These are phyloP conservation scores for Tympanuchus pallidicinctus DNA, from an alignment of 2,113 vertebrate species.

Conservation along the genomic window DNA sequence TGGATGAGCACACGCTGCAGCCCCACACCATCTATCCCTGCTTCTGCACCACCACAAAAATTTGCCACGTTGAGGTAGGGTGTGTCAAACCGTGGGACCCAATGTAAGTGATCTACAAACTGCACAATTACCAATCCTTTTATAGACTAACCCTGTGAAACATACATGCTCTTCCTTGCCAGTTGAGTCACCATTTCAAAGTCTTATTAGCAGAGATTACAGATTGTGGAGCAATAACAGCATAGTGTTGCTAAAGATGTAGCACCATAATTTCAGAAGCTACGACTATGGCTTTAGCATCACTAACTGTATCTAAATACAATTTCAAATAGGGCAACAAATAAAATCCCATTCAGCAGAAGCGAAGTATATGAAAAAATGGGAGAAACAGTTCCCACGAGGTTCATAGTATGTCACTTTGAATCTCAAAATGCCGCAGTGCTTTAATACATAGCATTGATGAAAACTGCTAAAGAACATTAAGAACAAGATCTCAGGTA, in stretches of 20 bases:
- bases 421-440: background rate
- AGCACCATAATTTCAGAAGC: conserved; percentile 36
- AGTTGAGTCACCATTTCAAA: background rate
- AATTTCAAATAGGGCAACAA: conserved; percentile 14
- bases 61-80: background rate
- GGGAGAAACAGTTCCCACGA: background rate
- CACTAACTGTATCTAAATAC: conserved; percentile 26
- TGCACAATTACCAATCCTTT: background rate
- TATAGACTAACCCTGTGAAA: background rate
- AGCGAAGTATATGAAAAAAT: background rate
- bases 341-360: conserved; percentile 9
- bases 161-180: background rate
- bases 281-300: conserved; percentile 21
- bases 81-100: background rate
- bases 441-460: background rate
- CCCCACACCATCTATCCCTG: background rate
- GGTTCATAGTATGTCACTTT: background rate
- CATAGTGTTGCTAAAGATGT: background rate
- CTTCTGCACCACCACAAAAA: background rate
- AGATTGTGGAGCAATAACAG: background rate
- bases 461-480: background rate
- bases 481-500: background rate
- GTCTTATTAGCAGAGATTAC: background rate
- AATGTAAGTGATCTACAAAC: background rate
- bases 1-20: background rate